A percentile compares a stretch with the other conserved stretches of the same genome.
These are phyloP conservation scores for Acanthosepion pharaonis DNA, from an alignment of 2,888 invertebrate genomes.

Conservation along the genomic window DNA sequence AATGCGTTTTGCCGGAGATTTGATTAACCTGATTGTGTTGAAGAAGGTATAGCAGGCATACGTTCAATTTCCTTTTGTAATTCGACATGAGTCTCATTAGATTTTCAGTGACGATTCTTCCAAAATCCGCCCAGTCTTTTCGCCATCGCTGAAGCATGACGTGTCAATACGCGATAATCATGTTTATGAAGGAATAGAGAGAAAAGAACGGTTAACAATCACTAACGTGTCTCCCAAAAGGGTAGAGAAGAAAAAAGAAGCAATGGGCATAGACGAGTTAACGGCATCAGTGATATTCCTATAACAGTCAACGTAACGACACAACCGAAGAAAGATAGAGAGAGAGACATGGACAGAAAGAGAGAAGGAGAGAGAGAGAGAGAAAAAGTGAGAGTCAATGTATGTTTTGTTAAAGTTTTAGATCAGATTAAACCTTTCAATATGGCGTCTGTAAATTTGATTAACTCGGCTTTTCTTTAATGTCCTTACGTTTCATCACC, in stretches of 20 bases:
- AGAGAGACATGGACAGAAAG: not conserved
- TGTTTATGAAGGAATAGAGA: not conserved
- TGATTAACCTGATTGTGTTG: not conserved
- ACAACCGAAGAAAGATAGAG: not conserved
- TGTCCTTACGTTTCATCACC: not conserved
- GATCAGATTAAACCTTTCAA: constrained; percentile 4
- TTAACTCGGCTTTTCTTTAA: not conserved
- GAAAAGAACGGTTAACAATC: not conserved
- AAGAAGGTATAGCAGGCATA: not conserved
- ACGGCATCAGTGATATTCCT: not conserved
- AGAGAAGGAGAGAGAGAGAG: not conserved
- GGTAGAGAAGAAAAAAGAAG: not conserved
- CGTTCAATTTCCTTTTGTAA: not conserved
- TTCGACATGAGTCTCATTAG: not conserved
- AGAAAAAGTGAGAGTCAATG: not conserved
- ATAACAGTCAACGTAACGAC: not conserved
- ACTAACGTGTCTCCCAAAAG: not conserved
- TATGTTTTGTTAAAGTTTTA: not conserved
- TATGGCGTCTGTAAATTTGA: not conserved
- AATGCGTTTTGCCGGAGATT: not conserved
- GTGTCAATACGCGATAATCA: not conserved
- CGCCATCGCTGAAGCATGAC: not conserved
- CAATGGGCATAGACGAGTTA: not conserved
- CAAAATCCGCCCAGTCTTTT: not conserved
- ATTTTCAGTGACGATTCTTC: not conserved